These are phyloP conservation scores for Drosophila erecta DNA, from an alignment of 1,140 invertebrate genomes.

Conservation along the genomic window DNA sequence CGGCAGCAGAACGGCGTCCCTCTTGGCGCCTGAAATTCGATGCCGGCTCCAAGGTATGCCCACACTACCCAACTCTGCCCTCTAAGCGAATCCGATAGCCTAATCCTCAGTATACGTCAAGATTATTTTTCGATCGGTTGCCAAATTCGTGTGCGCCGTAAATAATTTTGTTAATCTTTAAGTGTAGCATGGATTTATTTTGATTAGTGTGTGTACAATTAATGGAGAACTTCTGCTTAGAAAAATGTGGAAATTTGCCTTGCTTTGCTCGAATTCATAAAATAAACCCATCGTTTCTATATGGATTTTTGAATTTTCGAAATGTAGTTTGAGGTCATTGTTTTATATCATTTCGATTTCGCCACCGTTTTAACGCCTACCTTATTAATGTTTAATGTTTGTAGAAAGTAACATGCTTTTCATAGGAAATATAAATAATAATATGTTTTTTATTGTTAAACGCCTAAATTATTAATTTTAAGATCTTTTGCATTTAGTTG, in stretches of 20 bases:
- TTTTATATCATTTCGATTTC: slow-evolving; percentile 1
- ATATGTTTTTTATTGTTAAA: slow-evolving; percentile 17
- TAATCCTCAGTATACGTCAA: slow-evolving; percentile 30
- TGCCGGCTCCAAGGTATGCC: slow-evolving; percentile 93
- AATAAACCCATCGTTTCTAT: slow-evolving; percentile 7
- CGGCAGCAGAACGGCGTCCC: slow-evolving; percentile 89
- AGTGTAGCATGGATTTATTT: slow-evolving; percentile 63
- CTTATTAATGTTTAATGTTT: neutral
- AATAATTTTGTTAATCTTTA: slow-evolving; percentile 41
- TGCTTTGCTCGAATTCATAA: slow-evolving; percentile 20
- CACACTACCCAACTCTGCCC: slow-evolving; percentile 40
- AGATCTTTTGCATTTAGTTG: slow-evolving; percentile 15
- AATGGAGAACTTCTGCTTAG: slow-evolving; percentile 17
- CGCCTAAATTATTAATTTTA: slow-evolving; percentile 20
- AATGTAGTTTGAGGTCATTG: slow-evolving; percentile 1
- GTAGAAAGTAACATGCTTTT: slow-evolving; percentile 5
- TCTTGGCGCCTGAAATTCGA: slow-evolving; percentile 95
- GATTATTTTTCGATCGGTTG: slow-evolving; percentile 52
- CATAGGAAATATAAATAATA: slow-evolving; percentile 2
- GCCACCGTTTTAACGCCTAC: neutral
- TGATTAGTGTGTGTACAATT: slow-evolving; percentile 27
- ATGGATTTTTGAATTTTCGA: slow-evolving; percentile 2
- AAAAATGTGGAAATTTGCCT: slow-evolving; percentile 1
- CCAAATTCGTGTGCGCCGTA: slow-evolving; percentile 38
- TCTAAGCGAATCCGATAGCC: slow-evolving; percentile 43